phyloP scores from a whole-genome alignment of 2,113 vertebrate genomes.

The Bubalus kerabau region DNA sequence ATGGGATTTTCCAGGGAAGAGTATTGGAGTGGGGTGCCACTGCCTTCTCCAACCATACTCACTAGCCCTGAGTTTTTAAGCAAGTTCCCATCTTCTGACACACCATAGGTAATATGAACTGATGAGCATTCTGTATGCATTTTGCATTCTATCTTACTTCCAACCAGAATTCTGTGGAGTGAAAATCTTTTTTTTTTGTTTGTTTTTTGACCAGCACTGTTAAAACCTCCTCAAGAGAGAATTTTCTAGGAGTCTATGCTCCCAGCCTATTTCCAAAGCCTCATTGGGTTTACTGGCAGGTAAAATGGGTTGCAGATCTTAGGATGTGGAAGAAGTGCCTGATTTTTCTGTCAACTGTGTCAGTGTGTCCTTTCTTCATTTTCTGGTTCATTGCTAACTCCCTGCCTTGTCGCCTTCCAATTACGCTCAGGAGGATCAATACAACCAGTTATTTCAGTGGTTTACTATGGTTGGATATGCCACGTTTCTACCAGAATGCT shows the following conservation, averaged over 20 bases:
- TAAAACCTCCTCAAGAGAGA: neutral
- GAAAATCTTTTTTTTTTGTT: neutral
- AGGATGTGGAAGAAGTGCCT: neutral
- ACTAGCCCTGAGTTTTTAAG: neutral
- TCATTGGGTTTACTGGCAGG: conserved; percentile 25
- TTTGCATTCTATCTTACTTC: conserved; percentile 5
- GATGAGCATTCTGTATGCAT: neutral
- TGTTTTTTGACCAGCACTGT: neutral
- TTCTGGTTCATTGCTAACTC: neutral
- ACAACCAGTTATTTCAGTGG: neutral
- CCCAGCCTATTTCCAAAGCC: neutral
- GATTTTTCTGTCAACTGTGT: neutral
- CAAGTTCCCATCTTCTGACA: neutral
- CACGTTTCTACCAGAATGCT: neutral
- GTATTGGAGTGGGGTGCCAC: no score
- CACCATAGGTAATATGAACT: neutral
- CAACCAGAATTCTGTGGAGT: neutral
- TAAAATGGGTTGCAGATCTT: neutral
- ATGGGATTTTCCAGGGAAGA: no score
- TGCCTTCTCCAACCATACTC: neutral
- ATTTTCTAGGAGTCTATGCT: neutral
- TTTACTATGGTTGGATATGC: neutral
- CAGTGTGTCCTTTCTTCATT: neutral
- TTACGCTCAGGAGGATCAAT: neutral
- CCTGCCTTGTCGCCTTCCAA: conserved; percentile 17